These are phyloP conservation scores for Muntiacus muntjak DNA, from an alignment of 2,113 vertebrate species.

Conservation along the genomic window DNA sequence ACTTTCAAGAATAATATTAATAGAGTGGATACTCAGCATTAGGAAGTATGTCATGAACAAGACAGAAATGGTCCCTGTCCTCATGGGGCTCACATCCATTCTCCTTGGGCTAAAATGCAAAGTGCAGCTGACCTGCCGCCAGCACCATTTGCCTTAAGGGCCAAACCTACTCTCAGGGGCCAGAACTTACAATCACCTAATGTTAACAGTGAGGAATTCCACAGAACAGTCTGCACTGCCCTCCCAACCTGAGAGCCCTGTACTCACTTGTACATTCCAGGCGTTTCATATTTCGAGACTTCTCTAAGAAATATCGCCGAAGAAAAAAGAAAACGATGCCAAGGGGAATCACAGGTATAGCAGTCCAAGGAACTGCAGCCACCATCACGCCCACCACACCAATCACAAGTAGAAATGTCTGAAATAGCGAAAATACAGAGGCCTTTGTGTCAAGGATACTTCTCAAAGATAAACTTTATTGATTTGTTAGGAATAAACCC, in stretches of 20 bases:
- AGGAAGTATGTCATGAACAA: no score
- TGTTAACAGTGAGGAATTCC: not conserved
- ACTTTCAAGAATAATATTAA: no score
- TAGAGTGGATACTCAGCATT: no score
- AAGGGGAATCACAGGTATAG: slow-evolving; percentile 87
- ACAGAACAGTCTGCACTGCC: not conserved
- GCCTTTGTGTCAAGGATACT: not conserved
- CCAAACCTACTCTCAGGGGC: rapidly evolving
- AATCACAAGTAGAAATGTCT: slow-evolving; percentile 85
- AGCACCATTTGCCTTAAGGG: no score
- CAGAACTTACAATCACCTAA: rapidly evolving
- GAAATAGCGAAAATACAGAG: slow-evolving; percentile 56
- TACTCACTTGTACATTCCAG: slow-evolving; percentile 85
- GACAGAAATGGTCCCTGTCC: no score
- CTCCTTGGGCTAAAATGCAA: no score
- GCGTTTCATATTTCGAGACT: slow-evolving; percentile 91
- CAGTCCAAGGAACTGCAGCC: slow-evolving; percentile 88
- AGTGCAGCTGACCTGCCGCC: no score
- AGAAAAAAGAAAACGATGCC: slow-evolving; percentile 86
- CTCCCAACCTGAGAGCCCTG: not conserved
- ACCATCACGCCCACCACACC: slow-evolving; percentile 80
- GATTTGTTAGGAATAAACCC: not conserved
- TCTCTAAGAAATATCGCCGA: slow-evolving; percentile 90
- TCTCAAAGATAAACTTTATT: not conserved
- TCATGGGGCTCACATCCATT: no score